phyloP scores from a whole-genome alignment of 2,797 vertebrate genomes.

The Eulemur coronatus region DNA sequence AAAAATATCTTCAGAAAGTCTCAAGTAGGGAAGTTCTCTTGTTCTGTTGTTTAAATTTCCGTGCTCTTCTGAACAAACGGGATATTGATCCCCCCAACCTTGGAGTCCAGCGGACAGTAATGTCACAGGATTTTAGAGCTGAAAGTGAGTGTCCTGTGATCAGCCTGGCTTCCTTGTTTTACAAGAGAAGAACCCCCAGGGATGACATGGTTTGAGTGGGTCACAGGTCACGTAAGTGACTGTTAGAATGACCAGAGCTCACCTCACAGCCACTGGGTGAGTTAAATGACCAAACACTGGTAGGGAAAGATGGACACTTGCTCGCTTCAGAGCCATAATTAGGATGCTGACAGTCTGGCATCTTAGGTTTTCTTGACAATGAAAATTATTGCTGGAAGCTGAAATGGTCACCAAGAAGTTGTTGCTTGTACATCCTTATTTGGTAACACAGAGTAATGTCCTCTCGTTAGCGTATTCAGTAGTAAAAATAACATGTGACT shows the following conservation, averaged over 20 bases:
- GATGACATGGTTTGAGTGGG: not conserved
- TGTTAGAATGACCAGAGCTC: not conserved
- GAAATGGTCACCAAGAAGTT: not conserved
- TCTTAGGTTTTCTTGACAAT: not conserved
- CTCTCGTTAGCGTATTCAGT: not conserved
- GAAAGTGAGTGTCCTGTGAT: not conserved
- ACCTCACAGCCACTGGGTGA: not conserved
- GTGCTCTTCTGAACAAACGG: conserved; percentile 6
- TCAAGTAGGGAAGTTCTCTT: not conserved
- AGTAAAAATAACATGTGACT: not conserved
- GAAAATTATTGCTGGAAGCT: not conserved
- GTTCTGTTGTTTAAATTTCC: not conserved
- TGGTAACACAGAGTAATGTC: not conserved
- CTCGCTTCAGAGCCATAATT: not conserved
- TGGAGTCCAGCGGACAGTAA: not conserved
- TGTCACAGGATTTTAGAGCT: not conserved
- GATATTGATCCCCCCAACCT: not conserved
- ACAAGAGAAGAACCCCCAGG: not conserved
- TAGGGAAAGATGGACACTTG: not conserved
- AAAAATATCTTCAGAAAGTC: not conserved
- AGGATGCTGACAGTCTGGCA: not conserved
- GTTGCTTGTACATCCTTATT: not conserved
- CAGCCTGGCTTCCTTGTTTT: not conserved
- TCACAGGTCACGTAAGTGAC: not conserved
- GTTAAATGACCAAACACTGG: not conserved